Conservation (phyloP, 2,113 vertebrate genomes). For the Sinosuthora webbiana region DNA sequence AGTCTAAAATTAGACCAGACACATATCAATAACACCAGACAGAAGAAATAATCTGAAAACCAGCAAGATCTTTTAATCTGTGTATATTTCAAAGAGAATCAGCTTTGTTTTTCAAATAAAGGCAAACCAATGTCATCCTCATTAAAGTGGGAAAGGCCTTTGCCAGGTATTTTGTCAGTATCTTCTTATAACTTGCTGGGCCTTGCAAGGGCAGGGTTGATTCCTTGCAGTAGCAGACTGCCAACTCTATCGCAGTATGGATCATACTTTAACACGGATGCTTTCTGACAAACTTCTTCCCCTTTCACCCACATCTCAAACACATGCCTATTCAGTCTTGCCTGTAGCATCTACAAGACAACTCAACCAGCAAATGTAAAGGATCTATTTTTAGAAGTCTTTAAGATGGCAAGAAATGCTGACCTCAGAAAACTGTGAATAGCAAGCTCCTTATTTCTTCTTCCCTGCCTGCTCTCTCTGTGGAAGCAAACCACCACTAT, state of each 20-base stretch:
- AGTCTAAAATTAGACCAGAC: not conserved
- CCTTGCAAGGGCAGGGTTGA: not conserved
- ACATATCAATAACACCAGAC: not conserved
- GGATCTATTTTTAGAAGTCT: conserved; percentile 1
- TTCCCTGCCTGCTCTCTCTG: not conserved
- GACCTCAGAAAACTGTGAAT: conserved; percentile 8
- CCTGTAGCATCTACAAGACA: not conserved
- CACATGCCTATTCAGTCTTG: not conserved
- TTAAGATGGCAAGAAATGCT: conserved; percentile 18
- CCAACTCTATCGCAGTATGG: not conserved
- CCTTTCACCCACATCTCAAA: not conserved
- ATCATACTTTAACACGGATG: not conserved
- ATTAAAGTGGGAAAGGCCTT: not conserved
- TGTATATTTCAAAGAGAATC: not conserved
- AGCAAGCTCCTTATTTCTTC: not conserved
- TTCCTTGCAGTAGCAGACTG: not conserved
- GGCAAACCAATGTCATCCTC: not conserved
- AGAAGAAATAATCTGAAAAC: conserved; percentile 3
- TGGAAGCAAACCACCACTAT: not conserved
- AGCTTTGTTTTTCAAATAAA: not conserved
- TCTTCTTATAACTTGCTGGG: not conserved
- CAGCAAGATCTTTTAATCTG: not conserved
- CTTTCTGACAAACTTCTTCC: not conserved
- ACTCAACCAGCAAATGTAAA: not conserved
- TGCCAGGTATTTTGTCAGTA: not conserved